A percentile compares a stretch with the other conserved stretches of the same genome.
These are phyloP conservation scores for Melanotaenia parkinsoni DNA, from an alignment of 2,797 vertebrate genomes.

Conservation along the genomic window DNA sequence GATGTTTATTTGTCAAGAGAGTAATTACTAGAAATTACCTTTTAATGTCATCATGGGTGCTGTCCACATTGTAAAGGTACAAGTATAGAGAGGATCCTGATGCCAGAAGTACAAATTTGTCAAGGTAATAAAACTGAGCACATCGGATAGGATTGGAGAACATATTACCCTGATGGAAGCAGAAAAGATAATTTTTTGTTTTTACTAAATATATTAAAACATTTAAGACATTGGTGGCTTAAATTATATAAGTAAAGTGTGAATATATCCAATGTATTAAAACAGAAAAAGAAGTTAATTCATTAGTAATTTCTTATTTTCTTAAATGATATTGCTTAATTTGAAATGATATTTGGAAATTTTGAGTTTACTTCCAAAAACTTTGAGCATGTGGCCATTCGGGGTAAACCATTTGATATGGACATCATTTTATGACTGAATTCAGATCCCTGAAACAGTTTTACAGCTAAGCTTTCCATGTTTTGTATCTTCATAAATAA, in stretches of 20 bases:
- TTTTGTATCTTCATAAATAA: not conserved
- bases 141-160: conserved; percentile 79
- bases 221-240: not conserved
- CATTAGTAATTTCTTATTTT: not conserved
- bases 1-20: not conserved
- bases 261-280: not conserved
- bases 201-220: not conserved
- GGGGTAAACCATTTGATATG: too few relatives aligned
- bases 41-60: conserved; percentile 82
- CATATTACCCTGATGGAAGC: conserved; percentile 74
- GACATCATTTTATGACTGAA: not conserved
- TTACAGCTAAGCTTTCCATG: not conserved
- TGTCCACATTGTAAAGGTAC: conserved; percentile 82
- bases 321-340: not conserved
- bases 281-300: not conserved
- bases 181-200: conserved; percentile 10
- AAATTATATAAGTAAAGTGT: not conserved
- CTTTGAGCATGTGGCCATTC: too few relatives aligned
- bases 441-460: not conserved
- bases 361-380: too few relatives aligned
- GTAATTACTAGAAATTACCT: conserved; percentile 73
- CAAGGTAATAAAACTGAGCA: conserved; percentile 92
- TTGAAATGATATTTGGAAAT: too few relatives aligned
- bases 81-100: conserved; percentile 86
- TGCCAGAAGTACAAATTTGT: conserved; percentile 87